Evolutionary conservation across 1,140 invertebrate genomes (phyloP).

Genomic region (Limonius californicus): DNA sequence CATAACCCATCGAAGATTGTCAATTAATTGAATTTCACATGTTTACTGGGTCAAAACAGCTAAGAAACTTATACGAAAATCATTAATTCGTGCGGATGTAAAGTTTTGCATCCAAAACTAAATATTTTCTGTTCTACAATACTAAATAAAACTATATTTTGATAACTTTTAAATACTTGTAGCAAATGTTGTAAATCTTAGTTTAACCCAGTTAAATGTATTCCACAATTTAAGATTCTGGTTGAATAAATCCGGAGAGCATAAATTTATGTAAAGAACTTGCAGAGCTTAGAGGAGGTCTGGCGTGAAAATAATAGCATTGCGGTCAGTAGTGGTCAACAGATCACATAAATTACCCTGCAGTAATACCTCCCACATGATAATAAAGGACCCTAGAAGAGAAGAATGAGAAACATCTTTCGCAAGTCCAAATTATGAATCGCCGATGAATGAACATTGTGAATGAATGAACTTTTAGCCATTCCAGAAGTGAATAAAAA

Average conservation of each 20-base stretch:
- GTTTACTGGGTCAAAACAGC: no score
- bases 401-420: conserved; percentile 10
- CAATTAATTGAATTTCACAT: no score
- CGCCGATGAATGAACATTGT: background rate
- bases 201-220: no score
- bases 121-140: no score
- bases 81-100: no score
- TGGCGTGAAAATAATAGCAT: conserved; percentile 14
- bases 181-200: no score
- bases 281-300: conserved; percentile 4
- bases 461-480: background rate
- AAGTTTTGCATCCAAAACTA: no score
- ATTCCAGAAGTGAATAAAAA: conserved; percentile 7
- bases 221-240: background rate
- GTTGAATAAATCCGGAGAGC: background rate
- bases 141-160: no score
- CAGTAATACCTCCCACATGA: conserved; percentile 10
- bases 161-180: no score
- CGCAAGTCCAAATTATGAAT: conserved; percentile 3
- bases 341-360: conserved; percentile 16
- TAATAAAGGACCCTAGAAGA: background rate
- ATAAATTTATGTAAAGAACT: conserved; percentile 3
- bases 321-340: conserved; percentile 12
- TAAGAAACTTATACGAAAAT: no score
- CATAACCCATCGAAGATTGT: no score